A percentile compares a stretch with the other conserved stretches of the same genome.
These are phyloP conservation scores for Cyclophora albipunctata DNA, from an alignment of 2,888 invertebrate species.

Conservation along the genomic window DNA sequence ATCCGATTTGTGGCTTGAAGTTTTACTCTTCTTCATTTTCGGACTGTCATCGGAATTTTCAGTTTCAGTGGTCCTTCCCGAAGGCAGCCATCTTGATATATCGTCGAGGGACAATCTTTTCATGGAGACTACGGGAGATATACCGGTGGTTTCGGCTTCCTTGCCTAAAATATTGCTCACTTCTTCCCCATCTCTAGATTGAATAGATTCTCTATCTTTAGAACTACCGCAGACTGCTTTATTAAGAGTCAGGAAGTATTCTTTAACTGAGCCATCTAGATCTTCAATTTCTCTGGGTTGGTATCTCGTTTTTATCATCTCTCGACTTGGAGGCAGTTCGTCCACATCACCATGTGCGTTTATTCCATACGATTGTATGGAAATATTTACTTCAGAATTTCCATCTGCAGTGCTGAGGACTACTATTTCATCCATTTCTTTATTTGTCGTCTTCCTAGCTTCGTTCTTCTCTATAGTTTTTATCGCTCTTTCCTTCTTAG, in stretches of 20 bases:
- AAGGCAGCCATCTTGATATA: conserved; percentile 23
- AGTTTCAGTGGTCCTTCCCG: conserved; percentile 6
- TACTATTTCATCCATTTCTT: conserved; percentile 2
- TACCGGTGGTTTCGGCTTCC: neutral
- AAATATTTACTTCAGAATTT: conserved; percentile 13
- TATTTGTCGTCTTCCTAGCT: neutral
- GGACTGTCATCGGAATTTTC: conserved; percentile 1
- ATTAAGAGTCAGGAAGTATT: conserved; percentile 39
- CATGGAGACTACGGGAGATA: conserved; percentile 27
- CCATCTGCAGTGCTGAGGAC: conserved; percentile 1
- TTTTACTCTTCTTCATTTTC: neutral
- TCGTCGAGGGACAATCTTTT: conserved; percentile 29
- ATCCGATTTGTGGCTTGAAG: neutral
- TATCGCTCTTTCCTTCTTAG: neutral
- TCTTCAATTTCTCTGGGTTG: conserved; percentile 38
- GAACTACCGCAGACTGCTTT: conserved; percentile 21
- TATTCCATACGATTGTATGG: conserved; percentile 47
- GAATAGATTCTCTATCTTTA: conserved; percentile 6
- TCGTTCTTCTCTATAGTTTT: conserved; percentile 1
- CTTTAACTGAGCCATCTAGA: conserved; percentile 30
- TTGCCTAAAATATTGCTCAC: conserved; percentile 1
- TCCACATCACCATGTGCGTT: conserved; percentile 46
- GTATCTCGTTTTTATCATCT: conserved; percentile 26
- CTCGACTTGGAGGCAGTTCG: conserved; percentile 40
- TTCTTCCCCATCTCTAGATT: neutral